phyloP scores from a whole-genome alignment of 2,888 invertebrate genomes.

The Andrena bucephala region DNA sequence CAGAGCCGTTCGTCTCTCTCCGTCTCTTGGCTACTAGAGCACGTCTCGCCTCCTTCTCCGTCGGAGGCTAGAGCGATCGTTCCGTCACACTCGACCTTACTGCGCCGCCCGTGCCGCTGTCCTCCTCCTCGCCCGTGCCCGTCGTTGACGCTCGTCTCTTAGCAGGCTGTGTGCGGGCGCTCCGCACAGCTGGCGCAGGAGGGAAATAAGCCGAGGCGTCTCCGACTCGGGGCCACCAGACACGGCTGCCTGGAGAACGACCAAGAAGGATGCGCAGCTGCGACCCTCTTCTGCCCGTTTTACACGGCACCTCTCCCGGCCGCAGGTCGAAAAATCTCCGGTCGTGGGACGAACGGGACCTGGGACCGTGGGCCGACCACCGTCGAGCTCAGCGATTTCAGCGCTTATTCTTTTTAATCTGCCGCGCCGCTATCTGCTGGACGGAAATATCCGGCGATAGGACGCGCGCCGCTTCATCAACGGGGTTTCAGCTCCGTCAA shows the following conservation, averaged over 20 bases:
- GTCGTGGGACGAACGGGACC: conserved; percentile 34
- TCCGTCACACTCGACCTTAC: conserved; percentile 8
- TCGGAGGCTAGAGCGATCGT: conserved; percentile 38
- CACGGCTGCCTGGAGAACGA: conserved; percentile 72
- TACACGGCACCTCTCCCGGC: conserved; percentile 38
- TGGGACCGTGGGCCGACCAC: conserved; percentile 7
- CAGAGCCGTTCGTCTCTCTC: conserved; percentile 42
- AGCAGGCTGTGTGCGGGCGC: conserved; percentile 58
- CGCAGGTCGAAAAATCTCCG: conserved; percentile 64
- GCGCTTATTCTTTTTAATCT: conserved; percentile 37
- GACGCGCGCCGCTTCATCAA: conserved; percentile 1
- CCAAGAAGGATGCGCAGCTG: conserved; percentile 73
- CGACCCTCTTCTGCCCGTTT: conserved; percentile 50
- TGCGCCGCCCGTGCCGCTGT: conserved; percentile 6
- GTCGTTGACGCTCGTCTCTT: conserved; percentile 26
- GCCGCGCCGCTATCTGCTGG: conserved; percentile 42
- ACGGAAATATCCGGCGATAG: conserved; percentile 58
- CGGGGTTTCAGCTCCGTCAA: conserved; percentile 11
- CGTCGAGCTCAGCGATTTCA: conserved; percentile 24
- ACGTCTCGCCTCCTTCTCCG: conserved; percentile 38
- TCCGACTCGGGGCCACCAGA: conserved; percentile 66
- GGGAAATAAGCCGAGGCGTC: conserved; percentile 74
- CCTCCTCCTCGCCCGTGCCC: conserved; percentile 21
- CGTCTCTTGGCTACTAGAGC: conserved; percentile 47
- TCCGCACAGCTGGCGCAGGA: conserved; percentile 74